Base-by-base conservation (phyloP, 2,888 invertebrate genomes). In the Cabera pusaria region DNA sequence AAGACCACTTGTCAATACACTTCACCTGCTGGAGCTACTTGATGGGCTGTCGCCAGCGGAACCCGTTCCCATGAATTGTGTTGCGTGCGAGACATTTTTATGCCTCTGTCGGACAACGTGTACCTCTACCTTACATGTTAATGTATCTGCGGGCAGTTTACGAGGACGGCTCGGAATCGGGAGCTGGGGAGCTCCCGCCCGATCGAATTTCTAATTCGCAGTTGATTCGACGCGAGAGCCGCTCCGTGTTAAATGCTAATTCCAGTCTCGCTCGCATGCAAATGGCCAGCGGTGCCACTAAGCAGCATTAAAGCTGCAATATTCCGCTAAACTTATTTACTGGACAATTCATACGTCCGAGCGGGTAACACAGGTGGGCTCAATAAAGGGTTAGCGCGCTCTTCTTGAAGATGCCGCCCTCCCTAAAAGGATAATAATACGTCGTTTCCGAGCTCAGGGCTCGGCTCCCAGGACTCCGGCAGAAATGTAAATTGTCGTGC, bases 391-490 rank as follows among this genome's bases (percentile, higher is more conserved):
- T 80, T 76, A 77, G 65, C 72, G 68, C 70, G 72, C 66, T 68
- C 74, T 72, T 56, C 72, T 60, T 63, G 72, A 65, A 76, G 80
- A 83, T 75, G 85, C 86, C 87, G 86, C 81, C 73, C 64, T 82
- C 86, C 88, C 86, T 88, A 88, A 87, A 88, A 82, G 88, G 88
- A 85, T 82, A 87, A 88, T 87, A 88, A 87, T 88, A 82, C 85
- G 82, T 80, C 86, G 85, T 86, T 84, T 66, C 73, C 73, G 69
- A 77, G 73, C 72, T 69, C 65, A 56, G 64, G 68, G 60, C 59
- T 57, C 72, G 67, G 73, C 71, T 72, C 72, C 70, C 65, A 72
- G 74, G 77, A 75, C 72, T 74, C 69, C 67, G 53, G 69, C 72
- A 82, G 83, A 85, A 85, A 87, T 87, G 85, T 86, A 87, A 87